phyloP scores from a whole-genome alignment of 37 sponge, comb jelly and placozoan species.

The Aplysina aerophoba region DNA sequence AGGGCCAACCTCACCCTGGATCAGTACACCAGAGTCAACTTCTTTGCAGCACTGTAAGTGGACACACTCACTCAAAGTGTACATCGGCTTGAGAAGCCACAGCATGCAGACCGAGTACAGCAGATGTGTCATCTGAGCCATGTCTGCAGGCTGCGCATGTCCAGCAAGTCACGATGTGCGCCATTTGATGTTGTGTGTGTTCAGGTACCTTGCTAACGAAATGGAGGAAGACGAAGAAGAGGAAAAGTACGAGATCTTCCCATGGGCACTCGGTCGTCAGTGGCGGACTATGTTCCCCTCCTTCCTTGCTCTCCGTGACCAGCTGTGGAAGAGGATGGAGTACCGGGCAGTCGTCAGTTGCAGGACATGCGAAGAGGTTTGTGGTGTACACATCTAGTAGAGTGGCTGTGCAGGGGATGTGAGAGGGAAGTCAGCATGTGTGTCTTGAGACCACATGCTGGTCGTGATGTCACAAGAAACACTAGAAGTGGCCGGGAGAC shows the following conservation, averaged over 20 bases:
- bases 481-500: too few species aligned
- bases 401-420: too few species aligned
- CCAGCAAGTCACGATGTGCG: too few species aligned
- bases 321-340: constrained; percentile 77
- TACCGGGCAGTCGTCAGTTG: constrained; percentile 83
- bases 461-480: too few species aligned
- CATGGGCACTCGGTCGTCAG: constrained; percentile 77
- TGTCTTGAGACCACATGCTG: too few species aligned
- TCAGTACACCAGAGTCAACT: constrained; percentile 62
- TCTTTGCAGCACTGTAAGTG: constrained; percentile 81
- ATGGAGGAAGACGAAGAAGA: constrained; percentile 94
- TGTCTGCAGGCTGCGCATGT: too few species aligned
- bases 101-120: too few species aligned
- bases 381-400: neutral
- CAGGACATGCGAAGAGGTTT: constrained; percentile 86
- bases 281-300: constrained; percentile 68
- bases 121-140: too few species aligned
- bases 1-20: constrained; percentile 64
- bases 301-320: constrained; percentile 63
- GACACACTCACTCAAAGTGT: too few species aligned
- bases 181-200: too few species aligned
- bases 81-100: too few species aligned
- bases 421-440: too few species aligned
- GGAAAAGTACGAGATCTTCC: constrained; percentile 85
- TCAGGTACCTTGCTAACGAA: constrained; percentile 77